Base-by-base conservation (phyloP, 37 sponge, comb jelly and placozoan genomes). In the Haliclona indistincta region DNA sequence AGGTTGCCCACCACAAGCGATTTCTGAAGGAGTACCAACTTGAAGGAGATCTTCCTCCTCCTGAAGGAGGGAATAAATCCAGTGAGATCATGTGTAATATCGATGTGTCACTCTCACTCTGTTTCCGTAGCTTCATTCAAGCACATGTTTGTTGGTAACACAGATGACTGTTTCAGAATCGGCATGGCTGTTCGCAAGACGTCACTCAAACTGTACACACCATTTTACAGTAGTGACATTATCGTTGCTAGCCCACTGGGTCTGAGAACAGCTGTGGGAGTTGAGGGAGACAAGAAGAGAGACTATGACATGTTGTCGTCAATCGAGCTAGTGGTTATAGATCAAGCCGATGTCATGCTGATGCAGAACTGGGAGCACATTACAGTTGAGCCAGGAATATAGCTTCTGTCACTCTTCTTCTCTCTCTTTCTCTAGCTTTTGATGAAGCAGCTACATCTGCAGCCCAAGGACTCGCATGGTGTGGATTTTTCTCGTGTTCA, bases 331-430 rank as follows among this genome's bases (percentile, higher is more conserved):
- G 81, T 99, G 10, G 78, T 91, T 38, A 25, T 95, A 43, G 91
- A 93, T 62, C 91, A 89, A 42, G 71, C 85, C 33, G 97, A 99
- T 78, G 86, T 99, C 38, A 93, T 90, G 73, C 92, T 99, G 38
- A 99, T 99, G 99, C 99, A 99, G 75, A 99, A 99, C 77, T 99
- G 99, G 99, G 89, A 84, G 37, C 99, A 97, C 67, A 39, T 96
- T 28, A 30, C 35, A 26, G 93, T 92, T 30, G 52, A n/a, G 25
- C 26, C n/a, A n/a, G 49, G 13, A 47, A 60, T 60, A 28, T 7
- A 60, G 13, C n/a, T 20, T 36, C 39, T 20, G 41, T 36, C 6
- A 66, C 4, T 66, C 5, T 8, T 37, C 22, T 28, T 66, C 19
- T 38, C 55, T 33, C 30, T 19, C 8, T 30, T 17, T 29, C 39